Evolutionary conservation across 2,888 invertebrate genomes (phyloP).

Genomic region (Resseliella maxima): DNA sequence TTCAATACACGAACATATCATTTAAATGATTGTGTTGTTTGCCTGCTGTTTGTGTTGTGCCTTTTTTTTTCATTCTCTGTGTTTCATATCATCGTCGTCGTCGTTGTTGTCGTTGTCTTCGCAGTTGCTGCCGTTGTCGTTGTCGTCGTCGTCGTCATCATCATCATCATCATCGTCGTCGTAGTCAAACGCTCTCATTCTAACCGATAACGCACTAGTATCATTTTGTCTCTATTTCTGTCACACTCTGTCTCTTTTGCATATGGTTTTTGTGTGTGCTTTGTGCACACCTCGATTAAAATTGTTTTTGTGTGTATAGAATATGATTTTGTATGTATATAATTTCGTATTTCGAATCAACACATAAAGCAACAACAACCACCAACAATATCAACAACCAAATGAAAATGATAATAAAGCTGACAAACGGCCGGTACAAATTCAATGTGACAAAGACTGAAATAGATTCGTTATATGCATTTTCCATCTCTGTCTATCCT

Average conservation of each 20-base stretch:
- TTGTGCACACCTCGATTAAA: conserved; percentile 53
- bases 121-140: neutral
- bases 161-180: neutral
- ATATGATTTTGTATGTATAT: conserved; percentile 39
- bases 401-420: neutral
- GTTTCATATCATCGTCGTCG: neutral
- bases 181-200: neutral
- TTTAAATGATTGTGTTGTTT: conserved; percentile 30
- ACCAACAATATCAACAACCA: neutral
- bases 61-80: neutral
- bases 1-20: conserved; percentile 49
- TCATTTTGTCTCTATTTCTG: neutral
- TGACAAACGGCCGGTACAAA: conserved; percentile 31
- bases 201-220: neutral
- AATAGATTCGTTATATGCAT: neutral
- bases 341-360: neutral
- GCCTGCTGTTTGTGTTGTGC: neutral
- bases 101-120: neutral
- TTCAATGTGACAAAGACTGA: conserved; percentile 4
- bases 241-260: neutral
- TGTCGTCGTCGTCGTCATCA: neutral
- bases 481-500: neutral
- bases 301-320: conserved; percentile 23
- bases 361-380: conserved; percentile 1
- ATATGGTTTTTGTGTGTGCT: neutral